phyloP scores from a whole-genome alignment of 2,888 invertebrate genomes.

The Drosophila gaucha region DNA sequence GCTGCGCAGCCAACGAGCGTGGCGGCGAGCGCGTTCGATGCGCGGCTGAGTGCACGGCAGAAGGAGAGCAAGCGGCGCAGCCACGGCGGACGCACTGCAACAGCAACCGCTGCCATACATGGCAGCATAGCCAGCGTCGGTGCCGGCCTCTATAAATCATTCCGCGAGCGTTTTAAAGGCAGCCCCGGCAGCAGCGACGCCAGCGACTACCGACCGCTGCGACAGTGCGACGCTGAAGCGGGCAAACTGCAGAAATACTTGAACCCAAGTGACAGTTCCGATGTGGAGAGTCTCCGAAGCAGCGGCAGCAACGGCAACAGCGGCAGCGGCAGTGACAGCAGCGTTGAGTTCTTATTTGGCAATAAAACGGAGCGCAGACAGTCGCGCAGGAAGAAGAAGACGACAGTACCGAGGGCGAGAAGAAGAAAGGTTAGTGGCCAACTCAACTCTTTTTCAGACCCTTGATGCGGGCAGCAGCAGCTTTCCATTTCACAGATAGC shows the following conservation, averaged over 20 bases:
- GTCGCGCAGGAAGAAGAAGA: constrained; percentile 54
- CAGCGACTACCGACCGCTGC: constrained; percentile 61
- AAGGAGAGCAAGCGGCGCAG: constrained; percentile 33
- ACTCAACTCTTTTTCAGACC: constrained; percentile 5
- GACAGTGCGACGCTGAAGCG: constrained; percentile 72
- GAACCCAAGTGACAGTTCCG: constrained; percentile 43
- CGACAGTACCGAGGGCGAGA: constrained; percentile 32
- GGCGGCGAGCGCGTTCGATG: constrained; percentile 29
- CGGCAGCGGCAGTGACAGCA: constrained; percentile 49
- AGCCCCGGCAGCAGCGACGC: constrained; percentile 34
- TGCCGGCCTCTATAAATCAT: constrained; percentile 64
- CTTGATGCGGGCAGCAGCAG: constrained; percentile 10
- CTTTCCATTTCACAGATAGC: constrained; percentile 57
- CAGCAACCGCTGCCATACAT: constrained; percentile 50
- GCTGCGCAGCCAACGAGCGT: constrained; percentile 52
- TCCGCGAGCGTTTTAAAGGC: constrained; percentile 64
- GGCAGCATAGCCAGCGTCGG: constrained; percentile 62
- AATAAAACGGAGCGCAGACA: constrained; percentile 55
- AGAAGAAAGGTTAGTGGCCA: constrained; percentile 56
- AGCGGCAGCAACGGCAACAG: constrained; percentile 44
- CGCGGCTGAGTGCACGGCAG: constrained; percentile 18
- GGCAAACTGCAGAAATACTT: constrained; percentile 33
- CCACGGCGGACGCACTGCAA: constrained; percentile 33
- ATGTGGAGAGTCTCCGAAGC: constrained; percentile 41
- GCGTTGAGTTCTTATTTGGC: constrained; percentile 76